Evolutionary conservation across 2,888 invertebrate genomes (phyloP), one percentile per base, ranked within the genome.

Genomic region (Cylloceria caligata): DNA sequence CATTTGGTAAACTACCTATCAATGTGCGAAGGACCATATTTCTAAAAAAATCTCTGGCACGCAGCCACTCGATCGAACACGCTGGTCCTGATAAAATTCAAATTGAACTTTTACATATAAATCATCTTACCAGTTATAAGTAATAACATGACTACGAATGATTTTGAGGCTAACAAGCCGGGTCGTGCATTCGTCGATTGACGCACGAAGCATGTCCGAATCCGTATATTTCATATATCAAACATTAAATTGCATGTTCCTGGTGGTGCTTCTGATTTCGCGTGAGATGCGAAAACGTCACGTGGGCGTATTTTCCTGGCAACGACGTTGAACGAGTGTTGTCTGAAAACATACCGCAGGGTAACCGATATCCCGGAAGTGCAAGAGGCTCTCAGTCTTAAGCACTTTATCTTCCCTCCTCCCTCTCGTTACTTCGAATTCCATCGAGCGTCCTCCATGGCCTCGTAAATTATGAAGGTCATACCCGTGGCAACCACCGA

Each of bases 361-460:
- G 57, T 62, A 76, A 60, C 71, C 74, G 80, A 80, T 80, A 80
- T 27, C 80, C 76, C 80, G 77, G 81, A 81, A 77, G 68, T 76
- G 72, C 67, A 52, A 69, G 30, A 30, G 57, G 57, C 45, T 73
- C 52, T 62, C 24, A 39, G 16, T 71, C 42, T 71, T 27, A 62
- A 24, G 34, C 80, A 64, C 67, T 76, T 60, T 45, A 36, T 52
- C 65, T 34, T 39, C n/a, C 13, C 49, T 16, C 39, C 49, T 57
- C 19, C 52, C 11, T 55, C 65, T 39, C 42, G 6, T 65, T 67
- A 21, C 9, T 19, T 42, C 52, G 7, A 47, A 13, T 19, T 52
- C 16, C 24, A 11, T 11, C 16, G n/a, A 24, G 11, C 49, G 42
- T 39, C 11, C 16, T 47, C 27, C 60, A 60, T 24, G 30, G 49